phyloP scores from a whole-genome alignment of 1,140 invertebrate genomes.

The Drosophila triauraria region DNA sequence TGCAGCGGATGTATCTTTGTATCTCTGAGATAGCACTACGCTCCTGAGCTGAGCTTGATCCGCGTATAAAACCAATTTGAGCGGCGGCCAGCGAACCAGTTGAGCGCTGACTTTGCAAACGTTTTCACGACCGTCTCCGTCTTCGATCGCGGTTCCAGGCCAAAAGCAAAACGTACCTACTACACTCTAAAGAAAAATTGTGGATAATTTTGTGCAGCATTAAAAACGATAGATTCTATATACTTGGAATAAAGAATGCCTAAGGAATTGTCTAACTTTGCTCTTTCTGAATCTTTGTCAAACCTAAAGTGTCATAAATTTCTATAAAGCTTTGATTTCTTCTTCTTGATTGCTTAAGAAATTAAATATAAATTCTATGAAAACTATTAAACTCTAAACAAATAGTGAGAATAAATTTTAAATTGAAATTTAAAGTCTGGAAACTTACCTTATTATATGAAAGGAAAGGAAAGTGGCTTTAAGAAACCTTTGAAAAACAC shows the following conservation, averaged over 20 bases:
- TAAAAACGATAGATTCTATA: neutral
- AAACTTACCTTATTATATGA: neutral
- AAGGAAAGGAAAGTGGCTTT: neutral
- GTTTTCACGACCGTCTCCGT: conserved; percentile 62
- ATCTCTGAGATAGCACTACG: conserved; percentile 31
- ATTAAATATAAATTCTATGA: no score
- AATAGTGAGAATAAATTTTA: no score
- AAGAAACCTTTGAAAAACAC: no score
- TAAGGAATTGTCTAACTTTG: no score
- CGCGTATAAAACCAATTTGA: conserved; percentile 81
- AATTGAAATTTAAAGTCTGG: no score
- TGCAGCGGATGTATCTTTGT: conserved; percentile 48
- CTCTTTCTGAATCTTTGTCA: neutral
- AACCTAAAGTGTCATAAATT: neutral
- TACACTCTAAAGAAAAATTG: conserved; percentile 1
- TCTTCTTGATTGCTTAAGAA: no score
- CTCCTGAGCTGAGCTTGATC: conserved; percentile 36
- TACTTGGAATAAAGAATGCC: neutral
- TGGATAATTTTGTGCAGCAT: neutral
- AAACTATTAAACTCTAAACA: no score
- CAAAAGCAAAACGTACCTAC: conserved; percentile 12
- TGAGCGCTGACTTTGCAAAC: conserved; percentile 78
- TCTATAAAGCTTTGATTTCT: neutral
- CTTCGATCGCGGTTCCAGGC: conserved; percentile 15
- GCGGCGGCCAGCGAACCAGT: conserved; percentile 70